Conservation (phyloP, 2,113 vertebrate species). For the Coturnix japonica region DNA sequence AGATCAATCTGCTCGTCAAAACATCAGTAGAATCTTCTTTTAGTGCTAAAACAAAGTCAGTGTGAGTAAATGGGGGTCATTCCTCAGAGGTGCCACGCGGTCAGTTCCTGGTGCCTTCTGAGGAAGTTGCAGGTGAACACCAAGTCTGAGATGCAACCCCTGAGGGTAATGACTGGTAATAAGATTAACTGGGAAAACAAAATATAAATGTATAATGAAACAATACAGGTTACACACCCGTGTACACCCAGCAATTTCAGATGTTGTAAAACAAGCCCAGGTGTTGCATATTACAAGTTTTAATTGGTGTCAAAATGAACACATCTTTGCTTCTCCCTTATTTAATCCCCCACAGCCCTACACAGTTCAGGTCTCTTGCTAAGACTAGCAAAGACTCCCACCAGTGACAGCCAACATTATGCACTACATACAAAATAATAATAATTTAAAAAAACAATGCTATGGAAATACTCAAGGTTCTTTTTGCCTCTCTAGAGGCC, state of each 20-base stretch:
- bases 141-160: conserved; percentile 6
- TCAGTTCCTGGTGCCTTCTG: background rate
- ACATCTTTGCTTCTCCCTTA: background rate
- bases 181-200: background rate
- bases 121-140: background rate
- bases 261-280: background rate
- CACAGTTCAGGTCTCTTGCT: background rate
- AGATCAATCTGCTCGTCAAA: background rate
- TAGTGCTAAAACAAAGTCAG: background rate
- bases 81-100: background rate
- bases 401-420: background rate
- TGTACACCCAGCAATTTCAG: background rate
- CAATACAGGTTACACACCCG: background rate
- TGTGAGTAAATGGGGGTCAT: background rate
- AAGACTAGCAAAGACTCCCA: background rate
- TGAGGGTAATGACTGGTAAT: background rate
- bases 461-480: background rate
- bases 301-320: background rate
- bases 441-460: background rate
- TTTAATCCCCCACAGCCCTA: background rate
- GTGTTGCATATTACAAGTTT: background rate
- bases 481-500: background rate
- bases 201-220: background rate
- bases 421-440: background rate
- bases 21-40: background rate